A percentile compares a stretch with the other conserved stretches of the same genome.
These are phyloP conservation scores for Coracopsis vasa DNA, from an alignment of 2,113 vertebrate genomes.

Conservation along the genomic window DNA sequence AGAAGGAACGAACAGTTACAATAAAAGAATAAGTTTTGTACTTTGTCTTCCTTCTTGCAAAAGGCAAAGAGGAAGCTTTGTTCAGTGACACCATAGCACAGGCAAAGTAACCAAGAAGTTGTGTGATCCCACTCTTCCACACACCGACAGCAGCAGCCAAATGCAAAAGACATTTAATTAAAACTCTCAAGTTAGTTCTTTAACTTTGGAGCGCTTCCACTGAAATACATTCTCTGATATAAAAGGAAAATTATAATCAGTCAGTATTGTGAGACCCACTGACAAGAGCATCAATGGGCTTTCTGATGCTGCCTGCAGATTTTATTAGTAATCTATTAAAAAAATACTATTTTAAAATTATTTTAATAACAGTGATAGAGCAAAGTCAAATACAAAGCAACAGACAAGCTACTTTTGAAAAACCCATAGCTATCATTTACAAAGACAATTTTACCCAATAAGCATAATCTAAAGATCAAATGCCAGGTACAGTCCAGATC, in stretches of 20 bases:
- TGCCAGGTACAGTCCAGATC: not conserved
- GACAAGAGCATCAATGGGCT: not conserved
- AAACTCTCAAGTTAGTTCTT: constrained; percentile 11
- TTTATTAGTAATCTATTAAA: not conserved
- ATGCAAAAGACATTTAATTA: constrained; percentile 10
- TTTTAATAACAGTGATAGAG: not conserved
- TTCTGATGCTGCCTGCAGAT: not conserved
- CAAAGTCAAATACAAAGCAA: not conserved
- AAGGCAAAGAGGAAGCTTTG: not conserved
- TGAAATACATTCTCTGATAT: not conserved
- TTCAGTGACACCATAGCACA: not conserved
- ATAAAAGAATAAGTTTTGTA: not conserved
- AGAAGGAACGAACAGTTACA: not conserved
- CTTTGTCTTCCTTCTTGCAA: not conserved
- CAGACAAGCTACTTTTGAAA: not conserved
- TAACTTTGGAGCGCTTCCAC: constrained; percentile 20
- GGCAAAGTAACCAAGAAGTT: not conserved
- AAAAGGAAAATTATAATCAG: constrained; percentile 26
- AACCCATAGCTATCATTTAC: not conserved
- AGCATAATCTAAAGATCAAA: not conserved
- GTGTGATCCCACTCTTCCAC: not conserved
- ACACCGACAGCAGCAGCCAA: constrained; percentile 1
- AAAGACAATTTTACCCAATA: not conserved
- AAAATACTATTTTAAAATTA: not conserved
- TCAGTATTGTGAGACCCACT: not conserved